phyloP scores from a whole-genome alignment of 2,797 vertebrate species.

The Sylvia borin region DNA sequence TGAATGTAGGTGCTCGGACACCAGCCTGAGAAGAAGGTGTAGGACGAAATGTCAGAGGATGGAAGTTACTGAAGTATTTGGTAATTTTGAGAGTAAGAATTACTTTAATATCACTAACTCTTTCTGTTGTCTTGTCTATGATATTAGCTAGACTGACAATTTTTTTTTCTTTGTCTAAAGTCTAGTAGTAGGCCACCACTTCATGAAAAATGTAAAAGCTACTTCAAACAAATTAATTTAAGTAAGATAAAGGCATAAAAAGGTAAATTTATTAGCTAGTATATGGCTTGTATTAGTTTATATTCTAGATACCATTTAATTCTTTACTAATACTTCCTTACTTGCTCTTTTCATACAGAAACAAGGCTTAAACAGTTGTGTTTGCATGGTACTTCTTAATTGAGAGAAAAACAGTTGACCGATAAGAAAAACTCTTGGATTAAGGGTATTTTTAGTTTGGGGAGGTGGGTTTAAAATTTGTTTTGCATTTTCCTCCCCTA shows the following conservation, averaged over 20 bases:
- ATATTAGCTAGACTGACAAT: neutral
- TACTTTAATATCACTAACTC: neutral
- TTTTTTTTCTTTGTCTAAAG: neutral
- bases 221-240: neutral
- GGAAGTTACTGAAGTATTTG: neutral
- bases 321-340: neutral
- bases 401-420: neutral
- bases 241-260: neutral
- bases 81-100: neutral
- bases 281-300: neutral
- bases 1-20: neutral
- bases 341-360: neutral
- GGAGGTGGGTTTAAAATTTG: neutral
- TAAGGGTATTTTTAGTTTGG: neutral
- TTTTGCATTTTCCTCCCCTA: neutral
- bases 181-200: neutral
- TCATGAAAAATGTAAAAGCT: neutral
- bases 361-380: neutral
- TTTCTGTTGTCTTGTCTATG: neutral
- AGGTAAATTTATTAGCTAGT: neutral
- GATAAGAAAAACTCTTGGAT: neutral
- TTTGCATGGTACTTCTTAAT: neutral
- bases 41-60: neutral
- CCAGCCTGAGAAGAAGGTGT: rapidly evolving
- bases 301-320: neutral